phyloP scores from a whole-genome alignment of 1,140 invertebrate species.

The Drosophila jambulina region DNA sequence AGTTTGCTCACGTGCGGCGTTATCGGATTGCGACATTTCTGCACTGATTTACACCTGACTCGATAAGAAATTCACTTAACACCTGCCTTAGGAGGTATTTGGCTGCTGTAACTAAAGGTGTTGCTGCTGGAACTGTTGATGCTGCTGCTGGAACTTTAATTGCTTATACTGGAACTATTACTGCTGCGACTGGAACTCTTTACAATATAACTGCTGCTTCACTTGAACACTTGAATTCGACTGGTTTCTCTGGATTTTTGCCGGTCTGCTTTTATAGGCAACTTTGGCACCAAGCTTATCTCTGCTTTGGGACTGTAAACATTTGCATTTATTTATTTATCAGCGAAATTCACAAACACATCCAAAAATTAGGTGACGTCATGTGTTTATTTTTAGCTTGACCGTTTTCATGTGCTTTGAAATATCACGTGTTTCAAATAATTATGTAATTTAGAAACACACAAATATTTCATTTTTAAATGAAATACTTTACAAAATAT shows the following conservation, averaged over 20 bases:
- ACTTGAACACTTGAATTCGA: slow-evolving; percentile 29
- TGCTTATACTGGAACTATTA: slow-evolving; percentile 1
- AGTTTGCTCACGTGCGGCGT: slow-evolving; percentile 24
- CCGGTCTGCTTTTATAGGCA: slow-evolving; percentile 30
- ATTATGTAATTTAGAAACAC: slow-evolving; percentile 2
- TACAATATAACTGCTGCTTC: slow-evolving; percentile 18
- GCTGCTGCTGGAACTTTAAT: background rate
- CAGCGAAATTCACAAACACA: slow-evolving; percentile 8
- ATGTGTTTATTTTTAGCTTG: slow-evolving; percentile 28
- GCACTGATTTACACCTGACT: slow-evolving; percentile 39
- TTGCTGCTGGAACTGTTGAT: background rate
- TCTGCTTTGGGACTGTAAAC: slow-evolving; percentile 16
- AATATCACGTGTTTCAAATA: slow-evolving; percentile 30
- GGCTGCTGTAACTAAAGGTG: slow-evolving; percentile 13
- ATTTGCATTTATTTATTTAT: slow-evolving; percentile 26
- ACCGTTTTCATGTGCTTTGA: background rate
- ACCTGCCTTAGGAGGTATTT: slow-evolving; percentile 4
- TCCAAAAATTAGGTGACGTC: slow-evolving; percentile 2
- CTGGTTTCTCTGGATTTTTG: slow-evolving; percentile 5
- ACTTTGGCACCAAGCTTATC: slow-evolving; percentile 43
- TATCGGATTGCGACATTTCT: slow-evolving; percentile 63
- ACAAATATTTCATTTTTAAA: background rate
- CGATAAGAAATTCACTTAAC: slow-evolving; percentile 46
- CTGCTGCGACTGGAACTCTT: slow-evolving; percentile 2
- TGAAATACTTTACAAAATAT: background rate